Evolutionary conservation across 2,113 vertebrate genomes (phyloP).

Genomic region (Perca schrenkii): DNA sequence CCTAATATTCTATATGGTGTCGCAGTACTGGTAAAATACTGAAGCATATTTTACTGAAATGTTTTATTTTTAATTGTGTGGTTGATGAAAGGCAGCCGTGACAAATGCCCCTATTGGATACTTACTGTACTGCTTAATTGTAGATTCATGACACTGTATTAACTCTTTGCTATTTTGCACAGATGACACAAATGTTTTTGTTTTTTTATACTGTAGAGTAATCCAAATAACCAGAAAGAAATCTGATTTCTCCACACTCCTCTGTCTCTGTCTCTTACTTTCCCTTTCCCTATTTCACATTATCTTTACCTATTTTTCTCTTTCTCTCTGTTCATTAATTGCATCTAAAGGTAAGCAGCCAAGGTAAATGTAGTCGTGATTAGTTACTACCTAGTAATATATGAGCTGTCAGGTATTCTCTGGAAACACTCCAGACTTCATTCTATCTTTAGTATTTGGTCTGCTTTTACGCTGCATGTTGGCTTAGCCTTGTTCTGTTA

Average conservation of each 20-base stretch:
- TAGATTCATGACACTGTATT: slow-evolving; percentile 48
- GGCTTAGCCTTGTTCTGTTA: background rate
- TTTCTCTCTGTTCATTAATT: slow-evolving; percentile 43
- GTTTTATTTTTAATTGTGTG: slow-evolving; percentile 24
- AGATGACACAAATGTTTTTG: slow-evolving; percentile 40
- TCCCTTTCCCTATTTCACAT: slow-evolving; percentile 10
- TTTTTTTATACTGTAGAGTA: slow-evolving; percentile 41
- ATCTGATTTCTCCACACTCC: slow-evolving; percentile 37
- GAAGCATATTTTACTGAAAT: slow-evolving; percentile 5
- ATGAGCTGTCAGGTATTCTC: slow-evolving; percentile 35
- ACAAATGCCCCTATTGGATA: slow-evolving; percentile 26
- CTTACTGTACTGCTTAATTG: slow-evolving; percentile 17
- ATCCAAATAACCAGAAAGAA: slow-evolving; percentile 49
- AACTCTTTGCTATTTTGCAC: slow-evolving; percentile 49
- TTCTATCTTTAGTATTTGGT: slow-evolving; percentile 15
- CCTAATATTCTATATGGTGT: slow-evolving; percentile 34
- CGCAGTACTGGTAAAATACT: slow-evolving; percentile 3
- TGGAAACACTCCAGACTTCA: background rate
- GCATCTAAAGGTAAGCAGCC: slow-evolving; percentile 42
- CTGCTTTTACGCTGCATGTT: background rate
- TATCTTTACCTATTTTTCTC: slow-evolving; percentile 15
- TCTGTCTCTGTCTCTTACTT: slow-evolving; percentile 11
- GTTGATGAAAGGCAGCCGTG: slow-evolving; percentile 30
- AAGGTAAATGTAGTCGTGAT: slow-evolving; percentile 43
- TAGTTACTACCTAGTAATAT: slow-evolving; percentile 28